These are phyloP conservation scores for Brachionichthys hirsutus DNA, from an alignment of 2,113 vertebrate species.

Conservation along the genomic window DNA sequence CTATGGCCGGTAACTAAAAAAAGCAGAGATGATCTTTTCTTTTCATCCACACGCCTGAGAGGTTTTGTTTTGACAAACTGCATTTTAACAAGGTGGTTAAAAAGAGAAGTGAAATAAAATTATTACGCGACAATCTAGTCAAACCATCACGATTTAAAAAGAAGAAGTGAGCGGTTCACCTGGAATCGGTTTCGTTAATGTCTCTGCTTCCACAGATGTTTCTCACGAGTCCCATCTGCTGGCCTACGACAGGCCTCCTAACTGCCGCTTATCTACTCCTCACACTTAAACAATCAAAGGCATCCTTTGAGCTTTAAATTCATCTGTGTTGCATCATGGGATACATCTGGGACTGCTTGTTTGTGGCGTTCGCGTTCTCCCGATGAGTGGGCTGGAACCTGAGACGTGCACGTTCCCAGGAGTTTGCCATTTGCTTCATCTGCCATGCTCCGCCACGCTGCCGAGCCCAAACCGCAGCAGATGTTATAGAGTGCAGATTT, in stretches of 20 bases:
- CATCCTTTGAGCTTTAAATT: conserved; percentile 49
- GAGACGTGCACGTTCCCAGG: conserved; percentile 53
- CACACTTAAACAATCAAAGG: conserved; percentile 40
- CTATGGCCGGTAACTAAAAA: no score
- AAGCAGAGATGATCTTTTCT: no score
- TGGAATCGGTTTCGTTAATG: not conserved
- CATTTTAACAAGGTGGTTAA: no score
- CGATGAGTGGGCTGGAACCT: conserved; percentile 60
- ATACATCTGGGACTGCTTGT: conserved; percentile 67
- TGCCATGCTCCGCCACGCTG: conserved; percentile 36
- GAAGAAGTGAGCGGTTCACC: conserved; percentile 41
- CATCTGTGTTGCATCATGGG: conserved; percentile 60
- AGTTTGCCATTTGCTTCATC: conserved; percentile 59
- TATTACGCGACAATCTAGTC: no score
- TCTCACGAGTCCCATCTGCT: conserved; percentile 39
- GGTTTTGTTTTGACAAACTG: no score
- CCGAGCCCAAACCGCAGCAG: conserved; percentile 57
- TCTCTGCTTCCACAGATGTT: conserved; percentile 38
- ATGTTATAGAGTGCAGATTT: conserved; percentile 67
- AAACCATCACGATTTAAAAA: no score
- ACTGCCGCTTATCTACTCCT: conserved; percentile 44
- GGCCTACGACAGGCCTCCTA: conserved; percentile 24
- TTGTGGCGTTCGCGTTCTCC: conserved; percentile 60
- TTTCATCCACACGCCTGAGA: no score
- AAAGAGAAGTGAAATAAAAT: no score